These are phyloP conservation scores for Amazona guildingii DNA, from an alignment of 2,113 vertebrate species.

Conservation along the genomic window DNA sequence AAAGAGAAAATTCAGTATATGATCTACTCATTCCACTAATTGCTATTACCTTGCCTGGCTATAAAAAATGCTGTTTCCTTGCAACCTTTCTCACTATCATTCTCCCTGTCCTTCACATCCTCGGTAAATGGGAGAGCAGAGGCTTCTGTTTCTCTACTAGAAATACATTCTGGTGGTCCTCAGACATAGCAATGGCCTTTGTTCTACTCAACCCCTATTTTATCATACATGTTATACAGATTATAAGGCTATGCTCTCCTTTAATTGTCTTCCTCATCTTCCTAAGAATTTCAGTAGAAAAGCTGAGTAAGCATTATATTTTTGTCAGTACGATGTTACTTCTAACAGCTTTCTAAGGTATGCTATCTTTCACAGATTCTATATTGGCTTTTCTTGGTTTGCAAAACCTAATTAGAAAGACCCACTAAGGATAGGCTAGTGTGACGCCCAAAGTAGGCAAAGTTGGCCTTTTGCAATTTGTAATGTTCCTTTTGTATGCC, in stretches of 20 bases:
- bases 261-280: background rate
- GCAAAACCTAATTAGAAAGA: background rate
- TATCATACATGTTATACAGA: background rate
- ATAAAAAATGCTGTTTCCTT: background rate
- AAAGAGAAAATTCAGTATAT: background rate
- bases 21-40: background rate
- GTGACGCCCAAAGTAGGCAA: background rate
- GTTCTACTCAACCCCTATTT: background rate
- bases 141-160: background rate
- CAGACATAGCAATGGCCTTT: background rate
- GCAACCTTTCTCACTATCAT: background rate
- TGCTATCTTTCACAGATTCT: background rate
- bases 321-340: background rate
- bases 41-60: background rate
- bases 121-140: background rate
- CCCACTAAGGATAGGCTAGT: accelerated
- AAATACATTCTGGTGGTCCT: background rate
- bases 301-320: background rate
- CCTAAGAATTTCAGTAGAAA: background rate
- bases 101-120: background rate
- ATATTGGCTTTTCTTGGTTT: background rate
- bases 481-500: background rate
- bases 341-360: background rate
- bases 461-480: background rate
- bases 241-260: background rate